Evolutionary conservation across 1,140 invertebrate species (phyloP).

Genomic region (Artemia franciscana): DNA sequence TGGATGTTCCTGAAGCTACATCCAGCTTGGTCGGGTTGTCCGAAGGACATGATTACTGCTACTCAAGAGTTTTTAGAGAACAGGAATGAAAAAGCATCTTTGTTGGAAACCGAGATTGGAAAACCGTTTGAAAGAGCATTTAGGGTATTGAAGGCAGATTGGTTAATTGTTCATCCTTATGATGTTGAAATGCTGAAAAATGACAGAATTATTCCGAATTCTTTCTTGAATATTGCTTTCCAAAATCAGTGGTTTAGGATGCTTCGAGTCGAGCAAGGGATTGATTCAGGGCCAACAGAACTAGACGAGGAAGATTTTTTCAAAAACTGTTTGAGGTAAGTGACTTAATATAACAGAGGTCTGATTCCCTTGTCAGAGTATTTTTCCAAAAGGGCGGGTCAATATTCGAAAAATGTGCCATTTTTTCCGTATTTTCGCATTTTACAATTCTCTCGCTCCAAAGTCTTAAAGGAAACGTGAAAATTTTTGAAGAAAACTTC

Average conservation of each 20-base stretch:
- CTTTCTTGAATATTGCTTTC: conserved; percentile 37
- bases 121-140: conserved; percentile 32
- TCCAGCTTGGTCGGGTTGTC: conserved; percentile 18
- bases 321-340: background rate
- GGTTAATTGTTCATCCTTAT: conserved; percentile 41
- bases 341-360: too few relatives aligned
- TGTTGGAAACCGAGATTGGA: conserved; percentile 31
- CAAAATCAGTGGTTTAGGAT: conserved; percentile 43
- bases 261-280: conserved; percentile 38
- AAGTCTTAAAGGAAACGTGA: too few relatives aligned
- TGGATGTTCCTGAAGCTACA: conserved; percentile 34
- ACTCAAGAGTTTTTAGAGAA: conserved; percentile 25
- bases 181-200: conserved; percentile 39
- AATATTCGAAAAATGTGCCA: too few relatives aligned
- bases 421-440: too few relatives aligned
- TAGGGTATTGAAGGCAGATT: conserved; percentile 35
- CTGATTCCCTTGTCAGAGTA: too few relatives aligned
- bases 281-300: conserved; percentile 28
- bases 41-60: conserved; percentile 16
- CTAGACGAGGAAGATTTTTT: conserved; percentile 20
- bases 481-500: too few relatives aligned
- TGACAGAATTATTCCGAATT: conserved; percentile 41
- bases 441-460: too few relatives aligned
- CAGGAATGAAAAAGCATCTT: conserved; percentile 15
- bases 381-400: too few relatives aligned